Evolutionary conservation across 2,797 vertebrate species (phyloP).

Genomic region (Mus minutoides): DNA sequence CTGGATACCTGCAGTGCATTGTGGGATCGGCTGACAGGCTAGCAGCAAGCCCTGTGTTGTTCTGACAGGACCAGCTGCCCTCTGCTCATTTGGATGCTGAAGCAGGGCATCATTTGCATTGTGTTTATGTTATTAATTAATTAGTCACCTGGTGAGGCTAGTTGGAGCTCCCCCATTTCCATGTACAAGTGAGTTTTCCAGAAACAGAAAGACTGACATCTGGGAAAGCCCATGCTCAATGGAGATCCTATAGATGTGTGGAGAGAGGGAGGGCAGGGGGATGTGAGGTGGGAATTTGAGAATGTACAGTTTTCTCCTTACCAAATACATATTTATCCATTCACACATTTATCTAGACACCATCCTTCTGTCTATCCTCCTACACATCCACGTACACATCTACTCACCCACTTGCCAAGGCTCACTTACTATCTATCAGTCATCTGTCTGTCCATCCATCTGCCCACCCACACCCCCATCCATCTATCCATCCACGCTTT

Average conservation of each 20-base stretch:
- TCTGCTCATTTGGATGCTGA: neutral
- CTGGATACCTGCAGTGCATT: neutral
- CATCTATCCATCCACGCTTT: neutral
- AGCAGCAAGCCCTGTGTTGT: neutral
- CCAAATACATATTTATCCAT: neutral
- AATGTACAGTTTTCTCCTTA: neutral
- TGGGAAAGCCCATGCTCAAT: neutral
- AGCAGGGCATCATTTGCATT: neutral
- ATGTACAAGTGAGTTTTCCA: neutral
- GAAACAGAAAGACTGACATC: neutral
- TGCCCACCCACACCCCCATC: neutral
- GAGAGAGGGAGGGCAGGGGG: neutral
- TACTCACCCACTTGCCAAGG: neutral
- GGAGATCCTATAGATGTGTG: neutral
- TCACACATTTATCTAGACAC: neutral
- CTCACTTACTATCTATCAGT: neutral
- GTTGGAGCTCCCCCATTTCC: neutral
- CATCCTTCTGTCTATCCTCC: neutral
- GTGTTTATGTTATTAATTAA: neutral
- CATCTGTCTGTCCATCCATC: neutral
- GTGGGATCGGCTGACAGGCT: neutral
- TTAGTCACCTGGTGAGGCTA: neutral
- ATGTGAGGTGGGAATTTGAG: neutral
- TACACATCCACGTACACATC: neutral
- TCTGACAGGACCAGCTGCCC: neutral